Base-by-base conservation (phyloP, 2,888 invertebrate genomes). In the Pomacea canaliculata region DNA sequence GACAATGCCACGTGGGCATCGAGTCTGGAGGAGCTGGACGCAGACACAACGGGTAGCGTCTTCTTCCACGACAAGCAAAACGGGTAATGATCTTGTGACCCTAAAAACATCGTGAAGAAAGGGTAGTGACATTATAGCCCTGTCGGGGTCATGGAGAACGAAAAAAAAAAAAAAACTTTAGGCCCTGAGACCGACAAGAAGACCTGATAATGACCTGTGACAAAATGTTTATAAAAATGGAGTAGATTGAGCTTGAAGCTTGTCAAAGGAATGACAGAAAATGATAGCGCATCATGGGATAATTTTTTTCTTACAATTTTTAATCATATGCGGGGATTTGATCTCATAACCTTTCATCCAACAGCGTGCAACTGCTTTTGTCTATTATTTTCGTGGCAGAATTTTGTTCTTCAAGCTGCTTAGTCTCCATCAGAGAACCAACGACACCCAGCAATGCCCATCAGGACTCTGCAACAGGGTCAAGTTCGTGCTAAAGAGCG, bases 371-470 rank as follows among this genome's bases (percentile, higher is more conserved):
- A 19, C 1, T 69, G 12, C 49, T 13, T 49, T 16, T 48, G 51
- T 69, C 0, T 51, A 3, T 23, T 13, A n/a, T 62, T 27, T 37
- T 5, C 37, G 37, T 37, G 37, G 0, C 73, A 73, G 73, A 9
- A 68, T 74, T 59, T 69, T 74, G 60, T 74, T 69, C 62, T 70
- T 74, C 69, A 74, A 74, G 63, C n/a, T 74, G 46, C 12, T 74
- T 27, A 74, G 74, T 67, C 46, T 23, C 12, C 69, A 74, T 63
- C 16, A 19, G 18, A 59, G 68, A 48, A 69, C 49, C 49, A 69
- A 69, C 48, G 74, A 74, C n/a, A 74, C 62, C 5, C 69, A 74
- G 74, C 74, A 27, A 4, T 74, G 74, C 37, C 74, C 74, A 12
- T 51, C 19, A n/a, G 74, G 74, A 5, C 18, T 56, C 13, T 73